phyloP scores from a whole-genome alignment of 2,797 vertebrate species.

The Fratercula arctica region DNA sequence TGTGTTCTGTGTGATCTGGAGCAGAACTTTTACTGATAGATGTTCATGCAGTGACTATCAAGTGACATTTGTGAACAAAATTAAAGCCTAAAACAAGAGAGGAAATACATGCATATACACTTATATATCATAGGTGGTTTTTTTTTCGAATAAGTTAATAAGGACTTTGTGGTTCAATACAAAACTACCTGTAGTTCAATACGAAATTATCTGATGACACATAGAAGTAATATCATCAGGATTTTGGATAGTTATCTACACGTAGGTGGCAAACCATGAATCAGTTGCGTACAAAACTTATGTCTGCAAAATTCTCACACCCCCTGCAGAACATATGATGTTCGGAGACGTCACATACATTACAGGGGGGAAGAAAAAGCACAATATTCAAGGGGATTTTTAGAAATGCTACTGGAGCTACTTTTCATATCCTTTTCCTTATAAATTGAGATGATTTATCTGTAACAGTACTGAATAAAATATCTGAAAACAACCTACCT shows the following conservation, averaged over 20 bases:
- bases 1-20: constrained; percentile 4
- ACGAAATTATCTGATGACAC: not conserved
- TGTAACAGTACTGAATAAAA: not conserved
- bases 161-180: not conserved
- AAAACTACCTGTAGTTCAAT: not conserved
- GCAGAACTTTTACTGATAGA: constrained; percentile 6
- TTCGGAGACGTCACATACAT: not conserved
- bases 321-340: not conserved
- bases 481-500: not conserved
- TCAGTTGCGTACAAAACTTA: constrained; percentile 4
- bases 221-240: not conserved
- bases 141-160: not conserved
- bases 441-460: not conserved
- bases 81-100: not conserved
- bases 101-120: not conserved
- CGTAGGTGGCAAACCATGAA: not conserved
- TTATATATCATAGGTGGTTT: not conserved
- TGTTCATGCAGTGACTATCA: not conserved
- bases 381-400: not conserved
- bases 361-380: rapidly evolving
- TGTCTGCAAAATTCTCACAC: not conserved
- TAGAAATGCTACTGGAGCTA: not conserved
- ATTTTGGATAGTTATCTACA: not conserved
- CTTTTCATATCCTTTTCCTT: not conserved
- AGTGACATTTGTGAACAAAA: not conserved